Percentiles rank a stretch among this genome's conserved stretches.
Conservation (phyloP, 2,113 vertebrate species). For the Calidris pugnax region DNA sequence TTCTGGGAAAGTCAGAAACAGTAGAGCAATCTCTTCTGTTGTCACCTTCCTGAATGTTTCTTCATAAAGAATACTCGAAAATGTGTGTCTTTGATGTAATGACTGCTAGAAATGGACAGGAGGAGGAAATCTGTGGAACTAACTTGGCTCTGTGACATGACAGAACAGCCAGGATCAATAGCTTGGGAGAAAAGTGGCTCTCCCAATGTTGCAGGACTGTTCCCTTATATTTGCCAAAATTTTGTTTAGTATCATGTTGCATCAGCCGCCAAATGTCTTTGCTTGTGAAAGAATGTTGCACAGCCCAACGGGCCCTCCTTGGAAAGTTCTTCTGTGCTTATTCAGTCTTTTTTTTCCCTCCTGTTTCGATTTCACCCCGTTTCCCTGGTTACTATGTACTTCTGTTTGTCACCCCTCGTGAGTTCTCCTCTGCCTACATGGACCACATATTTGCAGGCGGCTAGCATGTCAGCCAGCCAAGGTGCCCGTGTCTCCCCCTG, state of each 20-base stretch:
- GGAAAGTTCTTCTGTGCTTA: not conserved
- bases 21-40: not conserved
- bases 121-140: not conserved
- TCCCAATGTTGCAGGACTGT: not conserved
- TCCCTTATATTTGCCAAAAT: not conserved
- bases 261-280: not conserved
- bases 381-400: not conserved
- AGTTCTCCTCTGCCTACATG: not conserved
- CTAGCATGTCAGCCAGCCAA: not conserved
- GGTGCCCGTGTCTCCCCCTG: too few relatives aligned
- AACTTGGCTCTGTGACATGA: not conserved
- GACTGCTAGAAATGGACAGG: not conserved
- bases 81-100: not conserved
- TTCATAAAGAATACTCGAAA: not conserved
- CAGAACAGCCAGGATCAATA: not conserved
- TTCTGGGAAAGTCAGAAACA: not conserved
- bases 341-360: not conserved
- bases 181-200: not conserved
- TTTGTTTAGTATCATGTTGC: not conserved
- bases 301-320: not conserved
- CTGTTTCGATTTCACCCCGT: not conserved
- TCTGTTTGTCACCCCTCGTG: not conserved
- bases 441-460: not conserved
- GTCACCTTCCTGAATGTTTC: not conserved
- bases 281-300: not conserved